phyloP scores from a whole-genome alignment of 2,113 vertebrate species.

The Thryonomys swinderianus region DNA sequence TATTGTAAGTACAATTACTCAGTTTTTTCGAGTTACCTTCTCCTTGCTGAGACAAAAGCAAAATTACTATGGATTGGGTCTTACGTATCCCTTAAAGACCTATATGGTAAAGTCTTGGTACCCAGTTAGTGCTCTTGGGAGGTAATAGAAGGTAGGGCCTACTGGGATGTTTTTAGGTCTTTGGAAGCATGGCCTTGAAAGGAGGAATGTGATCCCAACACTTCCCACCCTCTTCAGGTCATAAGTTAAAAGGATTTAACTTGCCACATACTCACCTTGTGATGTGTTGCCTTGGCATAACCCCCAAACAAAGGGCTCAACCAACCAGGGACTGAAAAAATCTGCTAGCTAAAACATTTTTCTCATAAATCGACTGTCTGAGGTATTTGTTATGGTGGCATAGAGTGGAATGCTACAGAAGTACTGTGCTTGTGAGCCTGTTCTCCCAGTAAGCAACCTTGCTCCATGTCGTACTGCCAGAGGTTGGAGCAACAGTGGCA shows the following conservation, averaged over 20 bases:
- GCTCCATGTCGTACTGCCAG: too few species aligned
- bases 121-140: not conserved
- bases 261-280: not conserved
- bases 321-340: not conserved
- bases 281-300: not conserved
- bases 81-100: not conserved
- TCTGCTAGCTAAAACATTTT: not conserved
- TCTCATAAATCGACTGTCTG: too few species aligned
- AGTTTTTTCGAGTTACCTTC: too few species aligned
- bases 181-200: not conserved
- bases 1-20: not conserved
- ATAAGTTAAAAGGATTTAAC: not conserved
- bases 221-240: not conserved
- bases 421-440: too few species aligned
- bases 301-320: not conserved
- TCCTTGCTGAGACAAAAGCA: not conserved
- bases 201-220: not conserved
- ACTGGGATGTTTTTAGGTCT: not conserved
- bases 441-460: not conserved
- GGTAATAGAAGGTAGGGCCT: not conserved
- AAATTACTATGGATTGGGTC: not conserved
- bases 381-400: too few species aligned
- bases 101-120: not conserved
- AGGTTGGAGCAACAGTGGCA: not conserved
- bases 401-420: not conserved